Evolutionary conservation across 2,888 invertebrate genomes (phyloP).

Genomic region (Artemia sinica): DNA sequence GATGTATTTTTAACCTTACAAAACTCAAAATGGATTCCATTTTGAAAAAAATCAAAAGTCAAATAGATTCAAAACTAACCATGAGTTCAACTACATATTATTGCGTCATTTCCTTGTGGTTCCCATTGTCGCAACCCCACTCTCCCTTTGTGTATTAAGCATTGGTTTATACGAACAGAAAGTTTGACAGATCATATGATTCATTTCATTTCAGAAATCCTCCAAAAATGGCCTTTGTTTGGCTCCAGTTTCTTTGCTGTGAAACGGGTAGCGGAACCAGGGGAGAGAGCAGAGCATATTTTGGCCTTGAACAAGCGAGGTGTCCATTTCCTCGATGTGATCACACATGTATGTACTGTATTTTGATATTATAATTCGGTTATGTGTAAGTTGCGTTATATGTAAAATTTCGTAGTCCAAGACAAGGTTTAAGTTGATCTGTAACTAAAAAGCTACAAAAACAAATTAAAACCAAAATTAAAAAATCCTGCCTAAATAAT

Average conservation of each 20-base stretch:
- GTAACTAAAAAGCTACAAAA: too few relatives aligned
- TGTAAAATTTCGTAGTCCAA: too few relatives aligned
- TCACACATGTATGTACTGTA: slow-evolving; percentile 52
- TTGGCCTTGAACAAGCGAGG: slow-evolving; percentile 83
- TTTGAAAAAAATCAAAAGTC: too few relatives aligned
- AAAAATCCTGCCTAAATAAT: too few relatives aligned
- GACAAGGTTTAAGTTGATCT: too few relatives aligned
- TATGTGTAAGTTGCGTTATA: too few relatives aligned
- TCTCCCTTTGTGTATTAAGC: slow-evolving; percentile 13
- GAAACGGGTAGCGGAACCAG: slow-evolving; percentile 54
- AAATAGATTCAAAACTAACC: too few relatives aligned
- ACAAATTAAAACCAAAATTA: too few relatives aligned
- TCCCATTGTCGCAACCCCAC: background rate
- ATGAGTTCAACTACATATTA: too few relatives aligned
- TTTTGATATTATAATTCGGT: background rate
- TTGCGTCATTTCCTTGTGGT: background rate
- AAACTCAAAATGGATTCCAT: too few relatives aligned
- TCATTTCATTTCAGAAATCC: slow-evolving; percentile 45
- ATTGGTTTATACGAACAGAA: slow-evolving; percentile 2
- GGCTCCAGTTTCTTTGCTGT: slow-evolving; percentile 96
- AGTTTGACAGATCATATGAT: background rate
- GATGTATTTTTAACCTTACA: too few relatives aligned
- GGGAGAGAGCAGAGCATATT: slow-evolving; percentile 66
- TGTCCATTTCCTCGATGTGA: slow-evolving; percentile 77
- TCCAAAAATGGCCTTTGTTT: slow-evolving; percentile 87